phyloP scores from a whole-genome alignment of 1,140 invertebrate species.

The Diabrotica undecimpunctata region DNA sequence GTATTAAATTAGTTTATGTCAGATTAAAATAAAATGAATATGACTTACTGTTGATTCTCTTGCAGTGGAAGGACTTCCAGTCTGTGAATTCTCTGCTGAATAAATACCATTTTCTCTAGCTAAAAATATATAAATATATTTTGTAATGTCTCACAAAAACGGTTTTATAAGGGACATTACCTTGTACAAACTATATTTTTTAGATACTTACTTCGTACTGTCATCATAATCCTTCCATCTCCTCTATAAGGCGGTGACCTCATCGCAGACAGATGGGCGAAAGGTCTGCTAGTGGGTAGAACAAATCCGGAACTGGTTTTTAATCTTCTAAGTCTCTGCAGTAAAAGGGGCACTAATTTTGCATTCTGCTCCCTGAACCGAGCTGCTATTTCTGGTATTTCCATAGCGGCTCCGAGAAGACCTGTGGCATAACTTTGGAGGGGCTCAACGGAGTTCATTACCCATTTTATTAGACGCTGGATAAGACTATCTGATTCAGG shows the following conservation, averaged over 20 bases:
- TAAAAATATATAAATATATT: too few species aligned
- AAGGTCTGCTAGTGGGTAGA: slow-evolving; percentile 49
- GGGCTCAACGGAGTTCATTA: slow-evolving; percentile 81
- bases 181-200: too few species aligned
- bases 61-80: neutral
- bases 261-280: slow-evolving; percentile 55
- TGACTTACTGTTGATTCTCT: neutral
- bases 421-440: slow-evolving; percentile 92
- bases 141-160: too few species aligned
- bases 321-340: slow-evolving; percentile 74
- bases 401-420: slow-evolving; percentile 92
- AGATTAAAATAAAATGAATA: neutral
- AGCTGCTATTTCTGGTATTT: slow-evolving; percentile 88
- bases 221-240: slow-evolving; percentile 25
- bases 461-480: slow-evolving; percentile 80
- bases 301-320: slow-evolving; percentile 51
- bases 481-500: slow-evolving; percentile 85
- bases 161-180: too few species aligned
- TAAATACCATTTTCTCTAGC: neutral
- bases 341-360: slow-evolving; percentile 80
- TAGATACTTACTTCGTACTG: neutral
- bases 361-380: slow-evolving; percentile 86
- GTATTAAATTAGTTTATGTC: too few species aligned
- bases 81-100: neutral
- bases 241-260: slow-evolving; percentile 39